These are phyloP conservation scores for Pseudochaenichthys georgianus DNA, from an alignment of 2,797 vertebrate species.

Conservation along the genomic window DNA sequence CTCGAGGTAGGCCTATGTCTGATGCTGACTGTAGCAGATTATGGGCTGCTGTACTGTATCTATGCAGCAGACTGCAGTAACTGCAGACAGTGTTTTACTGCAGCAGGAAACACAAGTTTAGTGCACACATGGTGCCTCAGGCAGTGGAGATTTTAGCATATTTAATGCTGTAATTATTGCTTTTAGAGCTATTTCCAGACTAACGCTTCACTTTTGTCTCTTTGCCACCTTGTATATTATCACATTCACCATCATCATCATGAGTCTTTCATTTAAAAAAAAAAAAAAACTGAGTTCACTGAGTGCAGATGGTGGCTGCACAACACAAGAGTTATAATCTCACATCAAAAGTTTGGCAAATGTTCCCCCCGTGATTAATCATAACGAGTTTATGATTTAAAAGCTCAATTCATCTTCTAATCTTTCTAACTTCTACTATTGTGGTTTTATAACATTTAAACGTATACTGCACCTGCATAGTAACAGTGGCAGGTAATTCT, in stretches of 20 bases:
- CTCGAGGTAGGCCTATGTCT: conserved; percentile 23
- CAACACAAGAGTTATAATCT: conserved; percentile 2
- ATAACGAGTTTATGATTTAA: conserved; percentile 3
- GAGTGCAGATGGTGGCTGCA: background rate
- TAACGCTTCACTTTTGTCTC: background rate
- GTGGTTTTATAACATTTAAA: background rate
- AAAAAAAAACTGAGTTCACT: background rate
- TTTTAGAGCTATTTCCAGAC: background rate
- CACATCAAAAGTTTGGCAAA: background rate
- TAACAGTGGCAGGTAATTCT: conserved; percentile 18
- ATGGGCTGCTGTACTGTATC: no score
- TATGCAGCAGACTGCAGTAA: conserved; percentile 35
- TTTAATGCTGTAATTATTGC: background rate
- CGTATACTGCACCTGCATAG: background rate
- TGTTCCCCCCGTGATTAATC: background rate
- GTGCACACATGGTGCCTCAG: conserved; percentile 8
- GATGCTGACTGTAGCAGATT: conserved; percentile 63
- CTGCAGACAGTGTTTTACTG: conserved; percentile 66
- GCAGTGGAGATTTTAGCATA: background rate
- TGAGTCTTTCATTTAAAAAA: background rate
- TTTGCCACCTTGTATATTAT: background rate
- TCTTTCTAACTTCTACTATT: background rate
- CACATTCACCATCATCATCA: background rate
- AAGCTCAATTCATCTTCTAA: conserved; percentile 3
- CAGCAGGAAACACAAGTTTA: conserved; percentile 46